These are phyloP conservation scores for Rhegmatorhina hoffmannsi DNA, from an alignment of 2,113 vertebrate genomes.

Conservation along the genomic window DNA sequence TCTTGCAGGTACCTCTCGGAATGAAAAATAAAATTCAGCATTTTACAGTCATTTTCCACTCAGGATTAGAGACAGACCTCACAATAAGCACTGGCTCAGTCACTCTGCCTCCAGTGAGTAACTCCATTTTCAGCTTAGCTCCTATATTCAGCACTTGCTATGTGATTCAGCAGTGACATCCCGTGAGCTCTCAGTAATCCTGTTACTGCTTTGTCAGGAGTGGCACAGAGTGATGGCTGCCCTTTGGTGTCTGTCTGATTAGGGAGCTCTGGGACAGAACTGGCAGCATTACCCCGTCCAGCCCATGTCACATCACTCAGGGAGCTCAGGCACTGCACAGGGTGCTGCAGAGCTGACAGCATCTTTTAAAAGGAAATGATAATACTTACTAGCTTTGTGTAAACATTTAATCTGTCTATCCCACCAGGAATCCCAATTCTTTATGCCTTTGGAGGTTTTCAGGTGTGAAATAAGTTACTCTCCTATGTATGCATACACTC, in stretches of 20 bases:
- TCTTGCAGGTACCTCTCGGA: not conserved
- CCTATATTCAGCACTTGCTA: not conserved
- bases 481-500: not conserved
- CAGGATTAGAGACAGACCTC: not conserved
- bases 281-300: not conserved
- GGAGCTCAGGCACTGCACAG: not conserved
- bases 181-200: constrained; percentile 18
- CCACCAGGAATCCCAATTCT: not conserved
- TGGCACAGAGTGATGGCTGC: not conserved
- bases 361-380: not conserved
- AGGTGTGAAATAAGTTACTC: not conserved
- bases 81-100: not conserved
- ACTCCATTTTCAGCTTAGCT: constrained; percentile 18
- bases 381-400: not conserved
- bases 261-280: not conserved
- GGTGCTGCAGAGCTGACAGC: constrained; percentile 5
- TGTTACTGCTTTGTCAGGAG: constrained; percentile 18
- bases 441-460: not conserved
- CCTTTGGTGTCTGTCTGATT: constrained; percentile 39
- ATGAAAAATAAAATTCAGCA: not conserved
- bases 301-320: constrained; percentile 34
- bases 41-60: not conserved
- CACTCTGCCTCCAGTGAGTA: not conserved
- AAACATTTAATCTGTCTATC: constrained; percentile 24
- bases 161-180: not conserved